Evolutionary conservation across 1,140 invertebrate species (phyloP).

Genomic region (Drosophila nasuta): DNA sequence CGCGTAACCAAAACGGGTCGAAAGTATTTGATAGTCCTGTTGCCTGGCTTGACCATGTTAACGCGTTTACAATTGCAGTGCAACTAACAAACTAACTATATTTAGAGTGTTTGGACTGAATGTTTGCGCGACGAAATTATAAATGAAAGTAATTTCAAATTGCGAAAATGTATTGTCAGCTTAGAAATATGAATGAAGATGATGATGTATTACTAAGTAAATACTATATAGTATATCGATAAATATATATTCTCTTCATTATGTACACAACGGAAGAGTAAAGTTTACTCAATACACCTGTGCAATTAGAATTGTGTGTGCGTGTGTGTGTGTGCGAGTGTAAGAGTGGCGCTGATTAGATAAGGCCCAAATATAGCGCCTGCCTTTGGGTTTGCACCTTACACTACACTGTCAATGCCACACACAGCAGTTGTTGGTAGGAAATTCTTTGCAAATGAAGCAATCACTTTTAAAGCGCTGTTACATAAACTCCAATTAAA

Average conservation of each 20-base stretch:
- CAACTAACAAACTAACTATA: background rate
- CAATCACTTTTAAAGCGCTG: conserved; percentile 57
- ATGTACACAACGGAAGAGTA: conserved; percentile 10
- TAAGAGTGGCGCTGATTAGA: conserved; percentile 60
- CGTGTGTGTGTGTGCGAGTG: conserved; percentile 25
- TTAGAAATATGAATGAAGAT: background rate
- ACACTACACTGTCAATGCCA: conserved; percentile 36
- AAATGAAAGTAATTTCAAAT: conserved; percentile 20
- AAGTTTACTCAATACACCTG: conserved; percentile 33
- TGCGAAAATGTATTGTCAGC: background rate
- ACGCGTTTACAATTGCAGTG: conserved; percentile 2
- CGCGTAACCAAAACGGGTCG: conserved; percentile 55
- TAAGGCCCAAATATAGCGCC: conserved; percentile 59
- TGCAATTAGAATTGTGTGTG: background rate
- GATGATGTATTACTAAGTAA: conserved; percentile 6
- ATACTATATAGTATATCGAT: conserved; percentile 2
- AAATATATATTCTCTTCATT: conserved; percentile 1
- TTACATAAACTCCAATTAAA: conserved; percentile 65
- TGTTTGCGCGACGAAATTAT: background rate
- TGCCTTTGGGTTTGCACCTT: conserved; percentile 62
- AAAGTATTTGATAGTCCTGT: conserved; percentile 69
- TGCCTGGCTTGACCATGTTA: conserved; percentile 63
- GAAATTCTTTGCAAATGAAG: conserved; percentile 75
- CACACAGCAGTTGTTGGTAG: conserved; percentile 34
- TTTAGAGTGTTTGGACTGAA: conserved; percentile 8